Conservation (phyloP, 2,888 invertebrate genomes). For the Linnaemya vulpina region DNA sequence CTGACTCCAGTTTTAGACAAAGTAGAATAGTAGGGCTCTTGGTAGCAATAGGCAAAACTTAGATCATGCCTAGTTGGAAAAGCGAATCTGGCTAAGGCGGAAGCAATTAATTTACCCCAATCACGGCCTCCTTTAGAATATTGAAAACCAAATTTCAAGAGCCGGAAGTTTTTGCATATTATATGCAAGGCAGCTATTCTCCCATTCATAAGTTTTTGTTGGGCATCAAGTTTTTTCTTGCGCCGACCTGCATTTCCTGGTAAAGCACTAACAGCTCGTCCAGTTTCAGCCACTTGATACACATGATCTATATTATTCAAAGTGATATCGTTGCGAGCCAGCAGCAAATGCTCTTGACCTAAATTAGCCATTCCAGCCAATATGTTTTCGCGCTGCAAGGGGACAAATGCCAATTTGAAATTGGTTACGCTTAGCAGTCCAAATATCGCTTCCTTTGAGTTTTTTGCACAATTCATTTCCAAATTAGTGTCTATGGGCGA, state of each 20-base stretch:
- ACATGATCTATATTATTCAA: constrained; percentile 82
- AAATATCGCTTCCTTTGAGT: constrained; percentile 88
- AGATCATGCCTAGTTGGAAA: constrained; percentile 93
- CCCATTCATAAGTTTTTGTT: constrained; percentile 80
- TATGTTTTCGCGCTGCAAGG: constrained; percentile 78
- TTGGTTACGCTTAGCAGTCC: constrained; percentile 95
- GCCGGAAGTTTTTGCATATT: constrained; percentile 89
- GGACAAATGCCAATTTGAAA: constrained; percentile 95
- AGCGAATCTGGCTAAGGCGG: constrained; percentile 92
- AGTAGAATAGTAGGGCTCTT: constrained; percentile 80
- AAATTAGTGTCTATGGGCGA: constrained; percentile 83
- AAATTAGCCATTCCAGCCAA: constrained; percentile 55
- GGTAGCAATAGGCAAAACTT: constrained; percentile 92
- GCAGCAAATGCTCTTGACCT: constrained; percentile 80
- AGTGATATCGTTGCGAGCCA: constrained; percentile 82
- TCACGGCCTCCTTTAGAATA: constrained; percentile 88
- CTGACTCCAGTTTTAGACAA: constrained; percentile 78
- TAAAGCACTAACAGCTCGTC: constrained; percentile 77
- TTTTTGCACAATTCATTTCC: constrained; percentile 81
- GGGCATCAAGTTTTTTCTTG: constrained; percentile 80
- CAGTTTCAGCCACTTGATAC: constrained; percentile 80
- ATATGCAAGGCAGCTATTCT: constrained; percentile 82
- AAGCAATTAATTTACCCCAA: constrained; percentile 90
- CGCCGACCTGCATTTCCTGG: constrained; percentile 77
- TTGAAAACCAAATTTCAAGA: constrained; percentile 94